phyloP scores from a whole-genome alignment of 2,888 invertebrate species.

The Rotaria sp. region DNA sequence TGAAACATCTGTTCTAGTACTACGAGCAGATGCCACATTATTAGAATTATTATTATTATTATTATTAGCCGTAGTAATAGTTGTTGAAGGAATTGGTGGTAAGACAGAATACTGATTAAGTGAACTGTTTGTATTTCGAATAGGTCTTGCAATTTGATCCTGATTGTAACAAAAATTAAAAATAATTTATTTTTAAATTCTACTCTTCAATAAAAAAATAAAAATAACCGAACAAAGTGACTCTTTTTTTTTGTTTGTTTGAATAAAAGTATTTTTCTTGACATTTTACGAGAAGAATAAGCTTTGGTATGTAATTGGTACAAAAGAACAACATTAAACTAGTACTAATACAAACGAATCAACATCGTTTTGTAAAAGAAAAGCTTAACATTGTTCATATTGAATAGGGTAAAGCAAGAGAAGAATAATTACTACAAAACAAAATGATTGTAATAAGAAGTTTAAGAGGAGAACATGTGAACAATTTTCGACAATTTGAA shows the following conservation, averaged over 20 bases:
- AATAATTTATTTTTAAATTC: too few relatives aligned
- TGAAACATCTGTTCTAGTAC: background rate
- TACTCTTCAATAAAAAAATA: background rate
- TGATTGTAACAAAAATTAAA: background rate
- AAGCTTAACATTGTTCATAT: background rate
- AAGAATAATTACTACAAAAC: background rate
- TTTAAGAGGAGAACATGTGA: background rate
- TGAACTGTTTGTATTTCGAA: background rate
- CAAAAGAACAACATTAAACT: background rate
- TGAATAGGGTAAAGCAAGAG: background rate
- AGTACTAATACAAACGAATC: background rate
- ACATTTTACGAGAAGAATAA: too few relatives aligned
- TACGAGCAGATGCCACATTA: background rate
- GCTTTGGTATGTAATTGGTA: too few relatives aligned
- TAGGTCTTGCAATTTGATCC: background rate
- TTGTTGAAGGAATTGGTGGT: constrained; percentile 34
- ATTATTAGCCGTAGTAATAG: too few relatives aligned
- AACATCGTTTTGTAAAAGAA: background rate
- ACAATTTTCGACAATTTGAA: background rate
- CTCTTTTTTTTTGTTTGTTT: too few relatives aligned
- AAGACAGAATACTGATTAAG: constrained; percentile 36
- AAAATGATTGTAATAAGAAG: background rate
- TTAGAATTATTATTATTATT: background rate
- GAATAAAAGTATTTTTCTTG: too few relatives aligned
- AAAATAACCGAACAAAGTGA: background rate